phyloP scores from a whole-genome alignment of 1,140 invertebrate genomes.

The Periplaneta americana region DNA sequence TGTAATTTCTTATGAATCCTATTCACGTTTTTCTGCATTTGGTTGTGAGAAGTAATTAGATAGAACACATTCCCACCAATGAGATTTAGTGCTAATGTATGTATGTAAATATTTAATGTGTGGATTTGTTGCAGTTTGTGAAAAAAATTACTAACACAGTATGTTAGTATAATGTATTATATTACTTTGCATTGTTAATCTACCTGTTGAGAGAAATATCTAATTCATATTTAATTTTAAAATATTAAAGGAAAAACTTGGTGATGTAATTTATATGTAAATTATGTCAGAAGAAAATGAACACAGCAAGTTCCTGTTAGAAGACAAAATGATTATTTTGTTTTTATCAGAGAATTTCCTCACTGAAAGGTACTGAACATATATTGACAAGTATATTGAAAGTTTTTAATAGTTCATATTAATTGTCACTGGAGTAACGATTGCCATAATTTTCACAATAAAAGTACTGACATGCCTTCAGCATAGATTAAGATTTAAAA shows the following conservation, averaged over 20 bases:
- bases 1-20: not conserved
- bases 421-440: too few species aligned
- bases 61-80: conserved; percentile 5
- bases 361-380: too few species aligned
- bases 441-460: too few species aligned
- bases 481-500: too few species aligned
- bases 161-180: not conserved
- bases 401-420: too few species aligned
- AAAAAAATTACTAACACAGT: not conserved
- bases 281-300: not conserved
- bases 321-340: too few species aligned
- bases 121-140: not conserved
- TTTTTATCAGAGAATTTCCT: too few species aligned
- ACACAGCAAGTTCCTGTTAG: too few species aligned
- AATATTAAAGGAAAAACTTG: not conserved
- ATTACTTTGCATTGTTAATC: not conserved
- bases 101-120: not conserved
- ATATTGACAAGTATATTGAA: too few species aligned
- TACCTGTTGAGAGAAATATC: not conserved
- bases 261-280: not conserved
- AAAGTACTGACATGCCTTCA: too few species aligned
- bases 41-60: conserved; percentile 6
- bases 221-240: not conserved
- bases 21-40: not conserved
- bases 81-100: not conserved